These are phyloP conservation scores for Eretmodus cyanostictus DNA, from an alignment of 2,113 vertebrate genomes.

Conservation along the genomic window DNA sequence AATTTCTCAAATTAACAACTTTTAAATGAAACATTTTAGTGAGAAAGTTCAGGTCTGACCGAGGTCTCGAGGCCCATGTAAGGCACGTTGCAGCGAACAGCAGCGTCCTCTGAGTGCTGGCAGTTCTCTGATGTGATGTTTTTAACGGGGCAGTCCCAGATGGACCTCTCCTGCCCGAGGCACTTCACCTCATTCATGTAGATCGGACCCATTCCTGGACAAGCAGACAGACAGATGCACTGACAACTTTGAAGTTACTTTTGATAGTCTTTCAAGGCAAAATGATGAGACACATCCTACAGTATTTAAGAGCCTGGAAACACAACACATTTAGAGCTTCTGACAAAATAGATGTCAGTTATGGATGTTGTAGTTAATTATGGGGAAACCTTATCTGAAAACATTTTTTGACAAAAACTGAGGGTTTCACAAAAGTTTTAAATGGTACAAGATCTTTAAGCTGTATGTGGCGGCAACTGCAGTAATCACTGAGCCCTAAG, in stretches of 20 bases:
- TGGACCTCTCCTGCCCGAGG: slow-evolving; percentile 77
- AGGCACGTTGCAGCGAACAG: slow-evolving; percentile 84
- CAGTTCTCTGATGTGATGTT: slow-evolving; percentile 92
- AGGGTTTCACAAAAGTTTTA: not conserved
- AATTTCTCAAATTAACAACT: not conserved
- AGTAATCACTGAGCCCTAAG: not conserved
- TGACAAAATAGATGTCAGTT: not conserved
- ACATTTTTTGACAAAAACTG: not conserved
- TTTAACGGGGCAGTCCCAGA: slow-evolving; percentile 84
- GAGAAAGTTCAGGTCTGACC: slow-evolving; percentile 72
- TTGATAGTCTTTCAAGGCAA: not conserved
- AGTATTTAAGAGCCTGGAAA: not conserved
- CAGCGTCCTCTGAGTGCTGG: slow-evolving; percentile 82
- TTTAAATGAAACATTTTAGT: not conserved
- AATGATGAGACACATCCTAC: not conserved
- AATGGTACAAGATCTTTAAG: not conserved
- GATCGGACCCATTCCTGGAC: slow-evolving; percentile 84
- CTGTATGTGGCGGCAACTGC: not conserved
- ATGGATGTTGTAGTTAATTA: not conserved
- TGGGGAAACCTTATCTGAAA: not conserved
- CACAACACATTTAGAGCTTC: not conserved
- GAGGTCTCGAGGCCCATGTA: slow-evolving; percentile 84
- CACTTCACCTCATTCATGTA: slow-evolving; percentile 92
- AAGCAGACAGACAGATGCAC: not conserved
- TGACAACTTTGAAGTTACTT: not conserved